Conservation (phyloP, 2,113 vertebrate genomes). For the Pipa parva region DNA sequence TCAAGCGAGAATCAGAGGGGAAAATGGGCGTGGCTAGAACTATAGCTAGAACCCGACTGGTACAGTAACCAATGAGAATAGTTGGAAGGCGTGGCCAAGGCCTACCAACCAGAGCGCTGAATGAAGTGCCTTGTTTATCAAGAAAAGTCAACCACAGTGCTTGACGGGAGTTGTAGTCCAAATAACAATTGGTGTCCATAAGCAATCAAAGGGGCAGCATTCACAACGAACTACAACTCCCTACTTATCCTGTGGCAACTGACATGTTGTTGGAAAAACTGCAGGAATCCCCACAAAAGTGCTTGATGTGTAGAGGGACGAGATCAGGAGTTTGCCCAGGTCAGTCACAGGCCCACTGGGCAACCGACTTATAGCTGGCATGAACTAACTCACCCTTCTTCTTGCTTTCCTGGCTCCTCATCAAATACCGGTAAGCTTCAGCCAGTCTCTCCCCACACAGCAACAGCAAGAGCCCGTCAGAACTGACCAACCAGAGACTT, state of each 20-base stretch:
- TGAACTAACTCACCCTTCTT: slow-evolving; percentile 19
- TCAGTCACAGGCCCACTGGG: slow-evolving; percentile 2
- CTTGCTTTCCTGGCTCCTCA: slow-evolving; percentile 32
- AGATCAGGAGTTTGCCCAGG: neutral
- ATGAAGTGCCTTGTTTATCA: slow-evolving; percentile 70
- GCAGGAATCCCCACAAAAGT: slow-evolving; percentile 1
- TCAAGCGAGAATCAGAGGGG: slow-evolving; percentile 4
- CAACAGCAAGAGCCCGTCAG: slow-evolving; percentile 69
- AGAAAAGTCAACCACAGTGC: slow-evolving; percentile 48
- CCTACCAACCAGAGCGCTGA: slow-evolving; percentile 50
- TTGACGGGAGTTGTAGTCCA: slow-evolving; percentile 39
- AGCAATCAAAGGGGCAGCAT: slow-evolving; percentile 15
- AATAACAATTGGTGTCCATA: slow-evolving; percentile 1
- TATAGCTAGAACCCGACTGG: slow-evolving; percentile 52
- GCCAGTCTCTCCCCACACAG: slow-evolving; percentile 65
- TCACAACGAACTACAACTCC: slow-evolving; percentile 57
- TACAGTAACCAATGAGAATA: slow-evolving; percentile 80
- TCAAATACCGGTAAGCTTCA: slow-evolving; percentile 37
- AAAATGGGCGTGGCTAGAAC: neutral
- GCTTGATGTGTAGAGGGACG: neutral
- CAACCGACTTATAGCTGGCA: neutral
- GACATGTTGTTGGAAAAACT: slow-evolving; percentile 4
- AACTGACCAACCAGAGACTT: slow-evolving; percentile 57
- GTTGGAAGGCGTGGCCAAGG: slow-evolving; percentile 33
- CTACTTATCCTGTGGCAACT: slow-evolving; percentile 46